Evolutionary conservation across 2,113 vertebrate genomes (phyloP).

Genomic region (Aegotheles bennettii): DNA sequence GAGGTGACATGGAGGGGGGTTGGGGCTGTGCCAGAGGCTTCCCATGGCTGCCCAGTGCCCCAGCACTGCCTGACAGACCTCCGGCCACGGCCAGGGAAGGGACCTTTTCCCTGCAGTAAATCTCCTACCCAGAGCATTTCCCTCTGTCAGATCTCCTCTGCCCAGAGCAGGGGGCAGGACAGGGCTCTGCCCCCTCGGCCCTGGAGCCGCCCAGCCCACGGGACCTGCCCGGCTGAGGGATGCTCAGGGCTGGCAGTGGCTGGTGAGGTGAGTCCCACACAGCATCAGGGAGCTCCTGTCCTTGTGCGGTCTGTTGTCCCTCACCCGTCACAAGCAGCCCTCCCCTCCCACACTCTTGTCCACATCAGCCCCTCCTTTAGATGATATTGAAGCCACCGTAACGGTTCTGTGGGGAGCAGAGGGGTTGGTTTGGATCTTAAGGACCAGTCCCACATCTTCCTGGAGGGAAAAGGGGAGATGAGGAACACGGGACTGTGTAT

Average conservation of each 20-base stretch:
- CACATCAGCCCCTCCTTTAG: accelerated
- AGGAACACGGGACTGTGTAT: neutral
- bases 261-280: neutral
- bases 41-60: too few species aligned
- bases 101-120: too few species aligned
- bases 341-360: neutral
- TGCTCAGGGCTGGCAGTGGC: neutral
- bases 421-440: neutral
- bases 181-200: neutral
- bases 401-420: neutral
- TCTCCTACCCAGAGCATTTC: too few species aligned
- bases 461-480: neutral
- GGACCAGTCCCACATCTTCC: neutral
- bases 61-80: too few species aligned
- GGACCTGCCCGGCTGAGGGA: neutral
- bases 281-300: neutral
- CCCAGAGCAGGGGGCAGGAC: neutral
- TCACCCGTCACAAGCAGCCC: too few species aligned
- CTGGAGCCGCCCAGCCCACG: accelerated
- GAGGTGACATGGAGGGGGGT: accelerated
- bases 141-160: neutral
- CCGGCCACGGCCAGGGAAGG: neutral
- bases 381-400: too few species aligned
- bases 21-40: neutral
- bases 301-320: neutral